These are phyloP conservation scores for Chondrilla cf. caribensis DNA, from an alignment of 37 sponge, comb jelly and placozoan species.

Conservation along the genomic window DNA sequence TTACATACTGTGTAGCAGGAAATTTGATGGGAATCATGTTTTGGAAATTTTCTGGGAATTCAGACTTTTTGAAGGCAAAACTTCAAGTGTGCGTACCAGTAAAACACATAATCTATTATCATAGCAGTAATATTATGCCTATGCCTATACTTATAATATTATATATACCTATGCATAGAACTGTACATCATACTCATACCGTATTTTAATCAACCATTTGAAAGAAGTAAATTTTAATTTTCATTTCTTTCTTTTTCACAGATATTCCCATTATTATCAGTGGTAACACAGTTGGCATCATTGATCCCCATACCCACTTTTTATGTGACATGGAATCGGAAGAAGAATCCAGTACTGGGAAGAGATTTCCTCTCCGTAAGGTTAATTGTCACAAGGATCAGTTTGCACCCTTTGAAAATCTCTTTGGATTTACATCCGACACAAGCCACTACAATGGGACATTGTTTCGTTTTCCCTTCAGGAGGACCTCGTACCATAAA, in stretches of 20 bases:
- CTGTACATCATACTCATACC: no score
- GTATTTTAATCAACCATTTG: no score
- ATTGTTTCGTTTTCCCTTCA: conserved; percentile 74
- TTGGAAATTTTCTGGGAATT: no score
- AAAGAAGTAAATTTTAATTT: no score
- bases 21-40: no score
- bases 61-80: no score
- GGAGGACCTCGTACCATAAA: neutral
- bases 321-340: neutral
- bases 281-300: conserved; percentile 33
- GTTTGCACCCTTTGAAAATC: conserved; percentile 53
- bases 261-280: conserved; percentile 67
- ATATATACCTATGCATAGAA: no score
- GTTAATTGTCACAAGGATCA: conserved; percentile 37
- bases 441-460: conserved; percentile 61
- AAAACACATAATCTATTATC: no score
- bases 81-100: no score
- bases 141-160: no score
- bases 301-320: conserved; percentile 47
- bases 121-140: no score
- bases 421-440: conserved; percentile 62
- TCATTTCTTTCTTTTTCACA: conserved; percentile 2
- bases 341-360: neutral
- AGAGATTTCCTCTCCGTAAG: neutral
- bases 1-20: no score